A percentile compares a stretch with the other conserved stretches of the same genome.
phyloP scores from a whole-genome alignment of 2,888 invertebrate genomes.

The Ochropleura leucogaster region DNA sequence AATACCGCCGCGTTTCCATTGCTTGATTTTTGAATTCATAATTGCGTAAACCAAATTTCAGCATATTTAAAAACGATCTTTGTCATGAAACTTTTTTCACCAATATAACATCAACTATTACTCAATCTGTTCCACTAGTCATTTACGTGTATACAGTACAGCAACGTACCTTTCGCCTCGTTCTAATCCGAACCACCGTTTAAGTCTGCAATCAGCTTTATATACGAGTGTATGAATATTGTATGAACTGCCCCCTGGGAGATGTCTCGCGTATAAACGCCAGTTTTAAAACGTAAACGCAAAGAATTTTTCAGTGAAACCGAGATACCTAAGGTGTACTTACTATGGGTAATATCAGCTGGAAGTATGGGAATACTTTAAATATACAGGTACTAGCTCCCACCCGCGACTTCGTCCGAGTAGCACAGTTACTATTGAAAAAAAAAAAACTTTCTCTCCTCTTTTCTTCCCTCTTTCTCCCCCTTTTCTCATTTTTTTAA shows the following conservation, averaged over 20 bases:
- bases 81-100: not conserved
- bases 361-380: conserved; percentile 58
- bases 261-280: conserved; percentile 80
- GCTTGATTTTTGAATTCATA: too few relatives aligned
- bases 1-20: not conserved
- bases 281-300: conserved; percentile 82
- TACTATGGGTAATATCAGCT: conserved; percentile 51
- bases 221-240: conserved; percentile 82
- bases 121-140: conserved; percentile 41
- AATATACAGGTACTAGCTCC: conserved; percentile 44
- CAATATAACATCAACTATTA: not conserved
- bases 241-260: conserved; percentile 84
- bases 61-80: too few relatives aligned
- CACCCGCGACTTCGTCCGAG: too few relatives aligned
- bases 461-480: too few relatives aligned
- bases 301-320: conserved; percentile 78
- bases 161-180: conserved; percentile 44
- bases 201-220: conserved; percentile 76
- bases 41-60: too few relatives aligned
- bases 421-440: too few relatives aligned
- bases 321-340: conserved; percentile 60
- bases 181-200: conserved; percentile 61
- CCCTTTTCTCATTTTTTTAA: too few relatives aligned
- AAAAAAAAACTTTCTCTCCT: too few relatives aligned
- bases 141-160: conserved; percentile 49